Evolutionary conservation across 2,797 vertebrate genomes (phyloP).

Genomic region (Ciconia nigra): DNA sequence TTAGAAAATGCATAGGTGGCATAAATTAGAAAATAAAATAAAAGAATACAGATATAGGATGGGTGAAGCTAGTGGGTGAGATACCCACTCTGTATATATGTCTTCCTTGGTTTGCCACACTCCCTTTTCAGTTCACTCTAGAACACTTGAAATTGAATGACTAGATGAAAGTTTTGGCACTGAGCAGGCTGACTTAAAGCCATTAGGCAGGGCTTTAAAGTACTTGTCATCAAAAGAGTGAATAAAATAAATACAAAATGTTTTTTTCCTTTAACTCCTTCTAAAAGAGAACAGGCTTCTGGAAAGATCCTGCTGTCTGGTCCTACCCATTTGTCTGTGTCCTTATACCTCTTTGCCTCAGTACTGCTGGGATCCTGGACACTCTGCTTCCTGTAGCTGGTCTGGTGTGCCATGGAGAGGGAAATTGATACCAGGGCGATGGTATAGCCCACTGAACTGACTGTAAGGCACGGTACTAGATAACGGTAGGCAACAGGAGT

Average conservation of each 20-base stretch:
- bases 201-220: background rate
- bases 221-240: background rate
- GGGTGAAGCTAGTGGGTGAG: background rate
- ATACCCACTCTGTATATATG: background rate
- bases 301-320: constrained; percentile 6
- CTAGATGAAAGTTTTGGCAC: background rate
- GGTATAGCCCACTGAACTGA: background rate
- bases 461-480: background rate
- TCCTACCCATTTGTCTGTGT: constrained; percentile 4
- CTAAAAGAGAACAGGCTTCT: constrained; percentile 30
- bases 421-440: background rate
- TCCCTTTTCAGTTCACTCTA: background rate
- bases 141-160: background rate
- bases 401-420: background rate
- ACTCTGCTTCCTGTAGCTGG: background rate
- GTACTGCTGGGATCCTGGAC: background rate
- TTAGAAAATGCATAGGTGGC: background rate
- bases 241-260: background rate
- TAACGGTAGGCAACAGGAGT: background rate
- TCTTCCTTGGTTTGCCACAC: background rate
- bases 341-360: background rate
- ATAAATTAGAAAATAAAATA: background rate
- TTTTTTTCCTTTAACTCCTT: background rate
- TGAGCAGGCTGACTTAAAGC: background rate
- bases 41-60: background rate